phyloP scores from a whole-genome alignment of 2,888 invertebrate genomes.

The Conus canariensis region DNA sequence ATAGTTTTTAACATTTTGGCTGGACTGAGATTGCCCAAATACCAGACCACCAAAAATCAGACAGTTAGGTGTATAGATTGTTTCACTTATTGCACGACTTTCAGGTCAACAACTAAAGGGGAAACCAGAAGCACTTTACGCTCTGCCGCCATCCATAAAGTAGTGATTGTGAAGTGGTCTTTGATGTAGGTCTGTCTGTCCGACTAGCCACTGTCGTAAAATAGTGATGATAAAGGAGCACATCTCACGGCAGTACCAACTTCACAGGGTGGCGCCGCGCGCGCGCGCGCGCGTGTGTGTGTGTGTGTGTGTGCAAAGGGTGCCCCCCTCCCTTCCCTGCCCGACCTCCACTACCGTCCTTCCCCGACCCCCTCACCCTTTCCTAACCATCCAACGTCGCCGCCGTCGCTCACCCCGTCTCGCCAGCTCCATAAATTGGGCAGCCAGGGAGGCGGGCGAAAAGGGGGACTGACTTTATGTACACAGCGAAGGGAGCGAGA shows the following conservation, averaged over 20 bases:
- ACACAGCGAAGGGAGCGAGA: background rate
- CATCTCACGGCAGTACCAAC: background rate
- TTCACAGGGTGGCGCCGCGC: background rate
- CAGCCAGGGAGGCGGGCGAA: background rate
- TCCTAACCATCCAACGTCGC: too few relatives aligned
- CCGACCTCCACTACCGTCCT: background rate
- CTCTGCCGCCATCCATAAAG: too few relatives aligned
- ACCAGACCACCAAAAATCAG: too few relatives aligned
- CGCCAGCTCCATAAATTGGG: slow-evolving; percentile 31
- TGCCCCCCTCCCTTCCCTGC: background rate
- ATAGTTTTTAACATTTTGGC: too few relatives aligned
- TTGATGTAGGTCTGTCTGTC: slow-evolving; percentile 1
- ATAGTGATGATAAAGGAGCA: background rate
- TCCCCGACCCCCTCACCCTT: too few relatives aligned
- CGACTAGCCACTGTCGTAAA: background rate
- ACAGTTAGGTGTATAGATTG: too few relatives aligned
- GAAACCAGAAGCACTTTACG: too few relatives aligned
- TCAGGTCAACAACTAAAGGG: too few relatives aligned
- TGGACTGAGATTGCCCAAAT: too few relatives aligned
- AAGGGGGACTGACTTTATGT: background rate
- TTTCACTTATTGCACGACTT: too few relatives aligned
- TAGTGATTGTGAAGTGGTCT: background rate
- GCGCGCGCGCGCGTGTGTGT: background rate
- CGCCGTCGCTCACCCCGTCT: background rate
- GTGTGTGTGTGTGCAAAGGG: too few relatives aligned